Evolutionary conservation across 2,888 invertebrate species (phyloP), one percentile per base, ranked within the genome.

Genomic region (Phoenoteleia sp.): DNA sequence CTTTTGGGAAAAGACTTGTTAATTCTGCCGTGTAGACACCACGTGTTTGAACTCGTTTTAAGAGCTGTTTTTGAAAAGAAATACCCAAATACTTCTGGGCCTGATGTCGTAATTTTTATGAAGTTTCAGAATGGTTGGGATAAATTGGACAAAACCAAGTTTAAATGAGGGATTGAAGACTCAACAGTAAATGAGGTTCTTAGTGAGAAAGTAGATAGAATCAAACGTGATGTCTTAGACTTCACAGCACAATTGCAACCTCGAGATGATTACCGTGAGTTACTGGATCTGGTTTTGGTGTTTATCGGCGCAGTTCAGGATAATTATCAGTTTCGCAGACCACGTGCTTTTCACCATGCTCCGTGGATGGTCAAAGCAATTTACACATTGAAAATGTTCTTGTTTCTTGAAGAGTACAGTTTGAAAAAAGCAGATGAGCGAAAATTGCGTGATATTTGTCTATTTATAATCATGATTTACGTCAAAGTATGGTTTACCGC

Each of bases 311-410:
- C 25, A 67, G 47, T 56, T 66, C 58, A 56, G 15, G 33, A 15
- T 54, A 36, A 56, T 36, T 54, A 56, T 33, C 42, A 39, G 3
- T 75, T 75, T 45, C 42, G 56, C 5, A 64, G 25, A 66, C 75
- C 66, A 21, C 66, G 75, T 29, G 75, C 75, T 17, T 66, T 84
- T 56, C 88, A 87, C 66, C 88, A 88, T 81, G 88, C 89, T 13
- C 45, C 88, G 9, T 90, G 88, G 87, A 89, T 89, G 88, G 39
- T 85, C 21, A 88, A 88, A 81, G 87, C 84, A 9, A 88, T 89
- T 67, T 90, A 89, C 69, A 74, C 60, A 17, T 56, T 75, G n/a
- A 91, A 90, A 84, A 89, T 90, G 9, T 90, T 67, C 62, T 45
- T 90, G 36, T 89, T 89, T 72, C 81, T 62, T 17, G 17, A 29